These are phyloP conservation scores for Neodiprion virginianus DNA, from an alignment of 1,140 invertebrate genomes.

Conservation along the genomic window DNA sequence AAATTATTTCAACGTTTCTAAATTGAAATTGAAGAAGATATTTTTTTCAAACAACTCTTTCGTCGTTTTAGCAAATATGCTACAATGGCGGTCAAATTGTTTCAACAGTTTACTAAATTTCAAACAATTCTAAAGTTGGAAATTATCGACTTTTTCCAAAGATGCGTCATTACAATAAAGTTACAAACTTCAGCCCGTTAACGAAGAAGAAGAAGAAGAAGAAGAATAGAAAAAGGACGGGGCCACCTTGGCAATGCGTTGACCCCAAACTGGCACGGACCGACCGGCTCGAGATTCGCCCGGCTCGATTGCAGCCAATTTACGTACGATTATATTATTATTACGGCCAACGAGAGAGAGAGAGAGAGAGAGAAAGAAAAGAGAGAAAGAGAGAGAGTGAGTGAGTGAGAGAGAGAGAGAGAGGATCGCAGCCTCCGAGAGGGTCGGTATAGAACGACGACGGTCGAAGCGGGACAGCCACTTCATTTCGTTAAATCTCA, in stretches of 20 bases:
- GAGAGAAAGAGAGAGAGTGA: not conserved
- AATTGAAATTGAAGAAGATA: too few relatives aligned
- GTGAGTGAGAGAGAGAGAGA: not conserved
- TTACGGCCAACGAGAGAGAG: not conserved
- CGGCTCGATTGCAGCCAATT: not conserved
- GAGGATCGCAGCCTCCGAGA: not conserved
- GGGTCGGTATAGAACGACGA: not conserved
- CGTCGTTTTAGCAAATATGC: too few relatives aligned
- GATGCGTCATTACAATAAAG: too few relatives aligned
- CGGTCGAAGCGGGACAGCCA: not conserved
- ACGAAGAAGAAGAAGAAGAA: not conserved
- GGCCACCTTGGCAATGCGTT: constrained; percentile 6
- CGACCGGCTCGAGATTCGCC: not conserved
- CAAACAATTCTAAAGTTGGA: too few relatives aligned
- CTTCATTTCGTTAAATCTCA: constrained; percentile 5
- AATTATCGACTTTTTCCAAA: too few relatives aligned
- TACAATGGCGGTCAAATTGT: too few relatives aligned
- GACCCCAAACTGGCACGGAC: constrained; percentile 2
- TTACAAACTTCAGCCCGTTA: too few relatives aligned
- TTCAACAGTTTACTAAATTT: too few relatives aligned
- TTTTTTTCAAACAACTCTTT: too few relatives aligned
- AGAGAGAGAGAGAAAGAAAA: not conserved
- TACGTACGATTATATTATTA: constrained; percentile 5
- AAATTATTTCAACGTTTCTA: too few relatives aligned
- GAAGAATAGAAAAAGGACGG: too few relatives aligned